Conservation (phyloP, 1,140 invertebrate genomes). For the Diorhabda elongata region DNA sequence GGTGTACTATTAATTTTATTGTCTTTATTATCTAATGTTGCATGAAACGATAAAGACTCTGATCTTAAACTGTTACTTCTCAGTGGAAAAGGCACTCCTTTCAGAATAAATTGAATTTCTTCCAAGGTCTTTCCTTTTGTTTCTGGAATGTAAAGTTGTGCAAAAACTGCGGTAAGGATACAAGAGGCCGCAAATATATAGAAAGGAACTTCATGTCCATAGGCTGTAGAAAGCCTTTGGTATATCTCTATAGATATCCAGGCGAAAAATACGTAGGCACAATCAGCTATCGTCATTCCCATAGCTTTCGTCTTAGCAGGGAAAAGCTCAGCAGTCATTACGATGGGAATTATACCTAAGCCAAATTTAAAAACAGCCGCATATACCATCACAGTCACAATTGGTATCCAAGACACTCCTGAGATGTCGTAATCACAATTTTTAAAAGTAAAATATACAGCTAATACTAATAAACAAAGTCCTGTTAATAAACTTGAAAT, state of each 20-base stretch:
- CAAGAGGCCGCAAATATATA: conserved; percentile 63
- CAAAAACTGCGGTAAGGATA: conserved; percentile 56
- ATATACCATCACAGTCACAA: conserved; percentile 32
- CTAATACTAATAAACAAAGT: conserved; percentile 26
- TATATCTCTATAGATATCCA: conserved; percentile 67
- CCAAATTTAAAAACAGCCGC: conserved; percentile 36
- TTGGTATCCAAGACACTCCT: conserved; percentile 31
- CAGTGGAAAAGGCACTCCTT: conserved; percentile 23
- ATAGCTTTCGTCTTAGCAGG: conserved; percentile 56
- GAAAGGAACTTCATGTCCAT: conserved; percentile 57
- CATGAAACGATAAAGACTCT: background rate
- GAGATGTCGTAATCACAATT: conserved; percentile 17
- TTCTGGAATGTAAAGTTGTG: conserved; percentile 64
- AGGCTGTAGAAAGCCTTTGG: conserved; percentile 45
- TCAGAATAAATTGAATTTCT: conserved; percentile 57
- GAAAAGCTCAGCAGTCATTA: conserved; percentile 67
- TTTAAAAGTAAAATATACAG: conserved; percentile 38
- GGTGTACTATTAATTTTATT: background rate
- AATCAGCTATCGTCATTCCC: conserved; percentile 40
- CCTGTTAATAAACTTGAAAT: conserved; percentile 31
- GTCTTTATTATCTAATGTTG: background rate
- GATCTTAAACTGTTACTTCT: conserved; percentile 11
- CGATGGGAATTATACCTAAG: conserved; percentile 61
- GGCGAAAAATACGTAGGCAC: conserved; percentile 44
- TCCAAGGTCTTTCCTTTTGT: conserved; percentile 74